phyloP scores from a whole-genome alignment of 2,888 invertebrate genomes.

The Strigamia transsilvanica region DNA sequence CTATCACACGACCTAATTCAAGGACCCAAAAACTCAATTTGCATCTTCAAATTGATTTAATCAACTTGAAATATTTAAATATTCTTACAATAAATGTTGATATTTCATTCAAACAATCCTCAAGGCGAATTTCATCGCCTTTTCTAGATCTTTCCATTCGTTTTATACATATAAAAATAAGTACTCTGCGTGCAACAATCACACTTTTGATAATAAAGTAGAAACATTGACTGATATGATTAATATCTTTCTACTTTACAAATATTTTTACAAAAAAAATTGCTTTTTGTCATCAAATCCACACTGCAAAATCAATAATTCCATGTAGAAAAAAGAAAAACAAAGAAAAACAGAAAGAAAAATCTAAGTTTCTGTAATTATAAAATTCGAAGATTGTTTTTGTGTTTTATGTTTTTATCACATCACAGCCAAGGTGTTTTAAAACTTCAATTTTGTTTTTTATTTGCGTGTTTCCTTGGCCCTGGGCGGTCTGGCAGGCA shows the following conservation, averaged over 20 bases:
- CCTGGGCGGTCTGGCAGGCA: conserved; percentile 32
- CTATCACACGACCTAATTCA: too few relatives aligned
- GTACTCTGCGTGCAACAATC: neutral
- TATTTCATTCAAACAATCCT: conserved; percentile 2
- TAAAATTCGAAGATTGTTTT: neutral
- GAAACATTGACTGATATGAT: conserved; percentile 2
- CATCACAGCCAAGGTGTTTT: conserved; percentile 6
- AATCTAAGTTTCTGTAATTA: neutral
- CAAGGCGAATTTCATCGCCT: too few relatives aligned
- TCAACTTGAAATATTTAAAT: too few relatives aligned
- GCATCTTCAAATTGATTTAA: too few relatives aligned
- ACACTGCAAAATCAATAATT: too few relatives aligned
- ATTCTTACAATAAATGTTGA: neutral
- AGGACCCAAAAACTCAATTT: too few relatives aligned
- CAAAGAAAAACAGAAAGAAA: neutral
- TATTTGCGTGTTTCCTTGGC: conserved; percentile 24
- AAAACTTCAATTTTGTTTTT: neutral
- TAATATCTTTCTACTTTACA: neutral
- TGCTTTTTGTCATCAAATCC: neutral
- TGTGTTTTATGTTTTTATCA: neutral
- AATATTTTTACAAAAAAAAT: neutral
- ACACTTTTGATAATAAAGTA: conserved; percentile 6
- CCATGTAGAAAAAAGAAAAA: neutral
- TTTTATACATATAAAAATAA: conserved; percentile 8
- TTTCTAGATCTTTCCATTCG: neutral